Evolutionary conservation across 2,888 invertebrate species (phyloP), one percentile per base, ranked within the genome.

Genomic region (Bellardia bayeri): DNA sequence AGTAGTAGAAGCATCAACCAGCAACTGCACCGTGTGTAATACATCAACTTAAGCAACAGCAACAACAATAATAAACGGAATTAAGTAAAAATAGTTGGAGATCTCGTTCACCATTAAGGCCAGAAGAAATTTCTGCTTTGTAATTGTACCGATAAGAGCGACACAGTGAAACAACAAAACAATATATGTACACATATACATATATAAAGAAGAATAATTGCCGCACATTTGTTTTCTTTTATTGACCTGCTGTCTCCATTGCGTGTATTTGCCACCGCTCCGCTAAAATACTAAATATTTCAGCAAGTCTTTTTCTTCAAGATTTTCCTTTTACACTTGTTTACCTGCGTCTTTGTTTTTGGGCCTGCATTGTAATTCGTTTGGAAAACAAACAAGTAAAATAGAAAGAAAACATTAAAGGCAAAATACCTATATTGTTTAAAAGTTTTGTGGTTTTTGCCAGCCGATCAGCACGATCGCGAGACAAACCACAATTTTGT

Each of bases 211-310:
- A 30, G 79, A 68, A 40, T 54, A 63, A 82, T 49, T 74, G 63
- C 74, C 13, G 54, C 56, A 80, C 42, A 83, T 68, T 84, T 81
- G 72, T 84, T 78, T 87, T 78, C 45, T 58, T 78, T 78, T 74
- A 45, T 64, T 80, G 61, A 69, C 61, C 78, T 74, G 74, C 23
- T 69, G 61, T 42, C 71, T 72, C 42, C 42, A 45, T 16, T 33
- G n/a, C 33, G 45, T 56, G 13, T 66, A 66, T 72, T 63, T 63
- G 51, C 37, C 63, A 75, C 63, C 49, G 69, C 56, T 45, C 58
- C 23, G 54, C 42, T 63, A 16, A 37, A 11, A 51, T 23, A 58
- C 16, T 85, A n/a, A n/a, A n/a, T n/a, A 13, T 49, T 51, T 5
- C 51, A 51, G 11, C 33, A 11, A 49, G 7, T 80, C 16, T 58